Evolutionary conservation across 2,888 invertebrate species (phyloP).

Genomic region (Oxystoma pomonae): DNA sequence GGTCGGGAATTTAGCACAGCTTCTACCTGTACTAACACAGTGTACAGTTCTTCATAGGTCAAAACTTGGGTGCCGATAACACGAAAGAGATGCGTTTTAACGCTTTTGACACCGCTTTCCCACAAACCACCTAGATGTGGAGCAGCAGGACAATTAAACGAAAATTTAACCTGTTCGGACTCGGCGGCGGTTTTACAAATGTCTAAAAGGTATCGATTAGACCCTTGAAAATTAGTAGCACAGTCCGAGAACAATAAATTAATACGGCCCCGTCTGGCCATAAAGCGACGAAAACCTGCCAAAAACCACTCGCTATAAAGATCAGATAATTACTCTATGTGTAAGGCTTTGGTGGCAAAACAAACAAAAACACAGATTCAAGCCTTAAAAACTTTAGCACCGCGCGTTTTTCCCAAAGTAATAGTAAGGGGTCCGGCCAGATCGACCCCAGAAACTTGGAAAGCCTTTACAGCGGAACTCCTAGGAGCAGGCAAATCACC

Average conservation of each 20-base stretch:
- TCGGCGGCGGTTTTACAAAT: conserved; percentile 9
- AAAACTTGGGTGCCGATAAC: conserved; percentile 20
- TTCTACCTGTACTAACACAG: conserved; percentile 15
- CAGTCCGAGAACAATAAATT: conserved; percentile 14
- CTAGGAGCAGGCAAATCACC: conserved; percentile 14
- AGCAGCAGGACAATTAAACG: conserved; percentile 18
- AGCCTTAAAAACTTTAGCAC: conserved; percentile 10
- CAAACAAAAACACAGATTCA: conserved; percentile 18
- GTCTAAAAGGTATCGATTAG: conserved; percentile 13
- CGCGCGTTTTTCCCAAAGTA: conserved; percentile 9
- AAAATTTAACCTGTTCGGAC: conserved; percentile 10
- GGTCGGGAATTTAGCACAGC: conserved; percentile 19
- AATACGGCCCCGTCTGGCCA: conserved; percentile 15
- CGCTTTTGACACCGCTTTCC: conserved; percentile 20
- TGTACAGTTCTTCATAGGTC: conserved; percentile 19
- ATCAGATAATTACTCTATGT: conserved; percentile 17
- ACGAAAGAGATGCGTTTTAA: conserved; percentile 18
- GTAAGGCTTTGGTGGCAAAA: conserved; percentile 17
- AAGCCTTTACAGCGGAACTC: conserved; percentile 13
- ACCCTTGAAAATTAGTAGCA: conserved; percentile 23
- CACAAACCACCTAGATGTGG: conserved; percentile 19
- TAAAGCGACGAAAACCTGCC: conserved; percentile 16
- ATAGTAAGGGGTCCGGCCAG: conserved; percentile 15
- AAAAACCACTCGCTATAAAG: conserved; percentile 16
- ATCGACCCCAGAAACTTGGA: conserved; percentile 11